Conservation (phyloP, 1,140 invertebrate genomes). For the Antheraea pernyi region DNA sequence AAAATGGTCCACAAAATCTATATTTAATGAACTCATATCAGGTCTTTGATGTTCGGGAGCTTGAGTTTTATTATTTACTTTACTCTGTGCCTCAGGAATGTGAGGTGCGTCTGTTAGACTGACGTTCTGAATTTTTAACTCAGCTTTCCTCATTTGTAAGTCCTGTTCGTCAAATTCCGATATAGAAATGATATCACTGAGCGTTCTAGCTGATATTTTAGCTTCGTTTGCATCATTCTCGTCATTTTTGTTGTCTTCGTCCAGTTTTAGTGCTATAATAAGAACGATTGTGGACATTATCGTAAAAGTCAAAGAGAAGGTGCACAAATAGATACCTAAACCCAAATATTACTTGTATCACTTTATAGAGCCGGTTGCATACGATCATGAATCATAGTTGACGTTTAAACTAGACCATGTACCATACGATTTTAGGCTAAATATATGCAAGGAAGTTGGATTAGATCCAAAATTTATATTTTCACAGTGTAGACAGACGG, state of each 20-base stretch:
- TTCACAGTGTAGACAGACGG: slow-evolving; percentile 23
- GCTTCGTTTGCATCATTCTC: slow-evolving; percentile 68
- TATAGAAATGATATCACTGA: slow-evolving; percentile 86
- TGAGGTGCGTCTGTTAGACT: slow-evolving; percentile 39
- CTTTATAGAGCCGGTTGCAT: too few relatives aligned
- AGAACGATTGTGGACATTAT: slow-evolving; percentile 26
- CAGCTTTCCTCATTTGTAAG: slow-evolving; percentile 71
- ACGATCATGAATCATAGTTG: background rate
- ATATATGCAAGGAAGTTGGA: slow-evolving; percentile 44
- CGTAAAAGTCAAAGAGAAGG: background rate
- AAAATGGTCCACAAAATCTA: slow-evolving; percentile 52
- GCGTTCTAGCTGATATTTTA: slow-evolving; percentile 82
- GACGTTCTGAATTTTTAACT: slow-evolving; percentile 57
- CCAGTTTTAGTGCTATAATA: slow-evolving; percentile 76
- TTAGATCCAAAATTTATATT: slow-evolving; percentile 40
- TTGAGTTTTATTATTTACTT: slow-evolving; percentile 50
- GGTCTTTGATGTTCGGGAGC: slow-evolving; percentile 54
- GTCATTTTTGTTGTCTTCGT: slow-evolving; percentile 73
- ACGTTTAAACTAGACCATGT: background rate
- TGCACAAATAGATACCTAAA: background rate
- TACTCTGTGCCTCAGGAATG: slow-evolving; percentile 34
- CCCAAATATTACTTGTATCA: background rate
- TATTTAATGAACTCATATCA: slow-evolving; percentile 62
- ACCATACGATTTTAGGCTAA: slow-evolving; percentile 15
- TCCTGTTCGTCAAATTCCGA: slow-evolving; percentile 84